Evolutionary conservation across 2,113 vertebrate genomes (phyloP).

Genomic region (Albula goreensis): DNA sequence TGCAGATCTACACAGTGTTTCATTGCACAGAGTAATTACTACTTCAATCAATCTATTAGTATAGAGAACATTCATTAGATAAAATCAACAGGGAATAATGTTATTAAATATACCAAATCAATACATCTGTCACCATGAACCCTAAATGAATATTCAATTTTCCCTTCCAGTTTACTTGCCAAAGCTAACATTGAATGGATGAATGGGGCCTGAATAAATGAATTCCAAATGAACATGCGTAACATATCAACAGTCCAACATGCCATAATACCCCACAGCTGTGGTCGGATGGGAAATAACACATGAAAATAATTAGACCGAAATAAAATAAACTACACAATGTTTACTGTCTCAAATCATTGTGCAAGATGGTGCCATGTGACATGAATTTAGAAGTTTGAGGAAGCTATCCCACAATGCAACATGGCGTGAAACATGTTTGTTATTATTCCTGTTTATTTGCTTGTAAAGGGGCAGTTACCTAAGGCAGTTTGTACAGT

Average conservation of each 20-base stretch:
- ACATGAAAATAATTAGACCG: not conserved
- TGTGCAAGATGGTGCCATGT: not conserved
- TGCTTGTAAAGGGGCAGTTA: not conserved
- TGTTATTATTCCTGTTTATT: not conserved
- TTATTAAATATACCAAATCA: constrained; percentile 20
- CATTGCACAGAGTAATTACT: constrained; percentile 11
- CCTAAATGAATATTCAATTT: constrained; percentile 10
- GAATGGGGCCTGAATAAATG: not conserved
- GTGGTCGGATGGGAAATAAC: not conserved
- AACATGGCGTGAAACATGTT: not conserved
- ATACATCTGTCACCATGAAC: not conserved
- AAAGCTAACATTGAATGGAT: constrained; percentile 4
- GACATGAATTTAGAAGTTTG: not conserved
- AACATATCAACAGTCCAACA: not conserved
- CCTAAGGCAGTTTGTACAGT: not conserved
- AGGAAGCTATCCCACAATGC: constrained; percentile 1
- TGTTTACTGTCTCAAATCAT: not conserved
- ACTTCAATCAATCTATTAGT: constrained; percentile 4
- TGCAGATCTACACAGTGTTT: not conserved
- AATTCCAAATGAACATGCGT: not conserved
- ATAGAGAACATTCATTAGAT: constrained; percentile 8
- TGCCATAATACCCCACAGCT: not conserved
- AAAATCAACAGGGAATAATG: constrained; percentile 1
- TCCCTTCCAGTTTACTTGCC: not conserved
- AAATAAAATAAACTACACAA: constrained; percentile 1